These are phyloP conservation scores for Acromyrmex echinatior DNA, from an alignment of 1,140 invertebrate species.

Conservation along the genomic window DNA sequence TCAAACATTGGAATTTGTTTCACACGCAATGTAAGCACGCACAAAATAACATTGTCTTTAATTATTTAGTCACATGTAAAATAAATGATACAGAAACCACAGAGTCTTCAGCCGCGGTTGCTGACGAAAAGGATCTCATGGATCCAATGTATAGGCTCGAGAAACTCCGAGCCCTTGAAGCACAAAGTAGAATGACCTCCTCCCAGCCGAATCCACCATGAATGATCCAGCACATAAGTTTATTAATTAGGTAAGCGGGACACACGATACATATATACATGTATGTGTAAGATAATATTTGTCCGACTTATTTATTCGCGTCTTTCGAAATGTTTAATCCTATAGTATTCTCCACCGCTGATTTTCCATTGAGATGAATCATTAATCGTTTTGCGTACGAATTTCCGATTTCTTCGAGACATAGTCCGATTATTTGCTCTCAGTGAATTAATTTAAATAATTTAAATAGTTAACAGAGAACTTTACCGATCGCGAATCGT, in stretches of 20 bases:
- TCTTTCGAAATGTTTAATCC: conserved; percentile 27
- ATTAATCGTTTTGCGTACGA: neutral
- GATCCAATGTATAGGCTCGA: conserved; percentile 84
- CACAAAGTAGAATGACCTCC: conserved; percentile 79
- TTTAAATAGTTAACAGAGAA: conserved; percentile 17
- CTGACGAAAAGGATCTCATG: conserved; percentile 80
- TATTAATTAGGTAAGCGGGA: conserved; percentile 93
- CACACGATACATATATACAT: conserved; percentile 59
- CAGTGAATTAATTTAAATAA: neutral
- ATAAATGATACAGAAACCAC: conserved; percentile 65
- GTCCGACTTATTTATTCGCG: conserved; percentile 32
- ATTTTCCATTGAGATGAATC: neutral
- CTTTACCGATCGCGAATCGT: neutral
- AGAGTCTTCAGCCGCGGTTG: conserved; percentile 65
- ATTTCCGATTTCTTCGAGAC: neutral
- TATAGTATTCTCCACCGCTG: neutral
- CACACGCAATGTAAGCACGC: neutral
- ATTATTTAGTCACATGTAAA: conserved; percentile 29
- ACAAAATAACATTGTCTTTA: neutral
- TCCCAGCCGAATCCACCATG: conserved; percentile 80
- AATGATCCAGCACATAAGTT: conserved; percentile 87
- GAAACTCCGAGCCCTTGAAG: conserved; percentile 83
- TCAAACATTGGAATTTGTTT: neutral
- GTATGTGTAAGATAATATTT: conserved; percentile 24
- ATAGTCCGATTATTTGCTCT: conserved; percentile 10